Base-by-base conservation (phyloP, 1,140 invertebrate species). In the Drosophila suzukii region DNA sequence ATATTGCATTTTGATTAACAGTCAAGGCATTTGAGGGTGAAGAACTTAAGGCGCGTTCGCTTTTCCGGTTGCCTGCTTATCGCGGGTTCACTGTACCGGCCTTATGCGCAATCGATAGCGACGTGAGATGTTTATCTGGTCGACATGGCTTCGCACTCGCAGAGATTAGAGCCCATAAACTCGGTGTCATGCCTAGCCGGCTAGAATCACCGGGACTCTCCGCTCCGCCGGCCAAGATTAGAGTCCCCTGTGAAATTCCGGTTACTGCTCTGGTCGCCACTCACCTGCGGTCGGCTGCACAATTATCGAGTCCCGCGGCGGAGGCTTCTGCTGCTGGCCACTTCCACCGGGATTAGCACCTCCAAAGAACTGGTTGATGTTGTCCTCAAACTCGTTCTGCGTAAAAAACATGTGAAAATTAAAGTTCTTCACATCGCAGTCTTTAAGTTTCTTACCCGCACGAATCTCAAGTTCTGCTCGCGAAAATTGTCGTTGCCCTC, bases 401-500 rank as follows among this genome's bases (percentile, higher is more conserved):
- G 67, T 50, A 30, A 44, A 34, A 13, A 44, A 66, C 2, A 62
- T 38, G 41, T 2, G 32, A 2, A 34, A 34, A 38, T 58, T 36
- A 7, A 5, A 12, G 5, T 24, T 34, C 36, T 49, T 36, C 15
- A 15, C 56, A 5, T 27, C 32, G 17, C 15, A 34, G 17, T 50
- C 12, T 32, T 17, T 2, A 17, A 39, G 38, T 44, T 59, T 51
- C 85, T 90, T 91, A 93, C 93, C 54, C 88, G 75, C 4, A 92
- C 90, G 66, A 93, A 90, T 30, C 83, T 79, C 55, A 93, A 73
- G 74, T 93, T 93, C n/a, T 92, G 85, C 38, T 93, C 93, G 6
- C 93, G 82, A 59, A 93, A 92, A 59, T 89, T 91, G 30, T 81
- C 79, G 59, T 81, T 90, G 56, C 78, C 76, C 51, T 91, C 91